Evolutionary conservation across 2,113 vertebrate species (phyloP).

Genomic region (Rhea pennata): DNA sequence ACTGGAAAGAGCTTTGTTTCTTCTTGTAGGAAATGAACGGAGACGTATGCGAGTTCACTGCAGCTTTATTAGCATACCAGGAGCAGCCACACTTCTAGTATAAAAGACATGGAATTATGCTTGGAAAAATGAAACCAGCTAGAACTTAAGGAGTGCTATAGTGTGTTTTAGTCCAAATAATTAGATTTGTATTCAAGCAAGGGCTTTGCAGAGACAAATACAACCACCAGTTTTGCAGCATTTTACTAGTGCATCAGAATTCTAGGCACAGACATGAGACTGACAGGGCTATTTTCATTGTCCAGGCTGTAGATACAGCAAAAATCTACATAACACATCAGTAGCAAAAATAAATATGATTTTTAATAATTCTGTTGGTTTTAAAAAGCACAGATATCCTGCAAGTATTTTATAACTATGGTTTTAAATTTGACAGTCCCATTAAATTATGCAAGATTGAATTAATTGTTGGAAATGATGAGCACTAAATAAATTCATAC

Average conservation of each 20-base stretch:
- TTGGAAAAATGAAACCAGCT: not conserved
- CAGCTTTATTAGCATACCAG: too few species aligned
- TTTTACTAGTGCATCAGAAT: not conserved
- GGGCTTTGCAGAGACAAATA: not conserved
- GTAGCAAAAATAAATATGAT: not conserved
- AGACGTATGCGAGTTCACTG: not conserved
- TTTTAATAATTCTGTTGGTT: not conserved
- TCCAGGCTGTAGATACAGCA: not conserved
- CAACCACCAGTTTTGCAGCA: not conserved
- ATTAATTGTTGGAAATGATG: not conserved
- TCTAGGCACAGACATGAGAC: not conserved
- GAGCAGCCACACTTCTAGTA: accelerated
- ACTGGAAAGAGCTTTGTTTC: not conserved
- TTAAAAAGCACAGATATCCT: not conserved
- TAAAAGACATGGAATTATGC: not conserved
- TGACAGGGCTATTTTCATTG: not conserved
- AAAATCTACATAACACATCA: not conserved
- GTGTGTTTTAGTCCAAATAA: not conserved
- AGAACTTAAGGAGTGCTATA: not conserved
- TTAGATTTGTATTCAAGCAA: not conserved
- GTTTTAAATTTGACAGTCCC: not conserved
- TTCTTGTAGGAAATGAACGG: not conserved
- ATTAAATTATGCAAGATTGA: not conserved
- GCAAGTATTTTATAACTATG: not conserved
- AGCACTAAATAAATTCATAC: not conserved